phyloP scores from a whole-genome alignment of 2,888 invertebrate species.

The Saturnia pavonia region DNA sequence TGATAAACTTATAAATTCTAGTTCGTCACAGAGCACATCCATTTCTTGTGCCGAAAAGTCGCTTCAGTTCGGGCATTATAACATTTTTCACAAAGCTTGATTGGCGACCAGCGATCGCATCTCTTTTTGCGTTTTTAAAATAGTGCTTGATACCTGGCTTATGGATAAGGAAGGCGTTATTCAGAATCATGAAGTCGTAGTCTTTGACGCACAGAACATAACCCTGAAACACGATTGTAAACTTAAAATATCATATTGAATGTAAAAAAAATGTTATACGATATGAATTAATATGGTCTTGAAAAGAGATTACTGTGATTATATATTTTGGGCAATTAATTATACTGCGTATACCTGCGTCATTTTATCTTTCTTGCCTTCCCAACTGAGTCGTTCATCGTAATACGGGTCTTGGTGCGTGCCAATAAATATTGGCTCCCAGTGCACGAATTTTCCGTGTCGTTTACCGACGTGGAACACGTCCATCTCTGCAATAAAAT shows the following conservation, averaged over 20 bases:
- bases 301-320: not conserved
- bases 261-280: not conserved
- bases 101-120: constrained; percentile 88
- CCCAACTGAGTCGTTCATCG: constrained; percentile 96
- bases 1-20: constrained; percentile 28
- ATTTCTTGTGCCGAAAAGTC: constrained; percentile 89
- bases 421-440: constrained; percentile 97
- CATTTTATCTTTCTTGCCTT: constrained; percentile 97
- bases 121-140: constrained; percentile 89
- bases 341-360: constrained; percentile 86
- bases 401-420: constrained; percentile 94
- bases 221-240: constrained; percentile 83
- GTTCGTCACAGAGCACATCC: constrained; percentile 88
- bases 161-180: constrained; percentile 96
- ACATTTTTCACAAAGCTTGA: constrained; percentile 89
- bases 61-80: constrained; percentile 92
- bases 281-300: not conserved
- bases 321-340: not conserved
- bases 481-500: constrained; percentile 79
- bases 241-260: not conserved
- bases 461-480: constrained; percentile 93
- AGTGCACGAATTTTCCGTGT: constrained; percentile 89
- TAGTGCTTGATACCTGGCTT: constrained; percentile 95
- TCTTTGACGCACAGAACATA: constrained; percentile 94
- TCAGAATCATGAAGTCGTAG: constrained; percentile 95